Percentiles rank a stretch among this genome's conserved stretches.
phyloP scores from a whole-genome alignment of 2,113 vertebrate species.

The Columba livia region DNA sequence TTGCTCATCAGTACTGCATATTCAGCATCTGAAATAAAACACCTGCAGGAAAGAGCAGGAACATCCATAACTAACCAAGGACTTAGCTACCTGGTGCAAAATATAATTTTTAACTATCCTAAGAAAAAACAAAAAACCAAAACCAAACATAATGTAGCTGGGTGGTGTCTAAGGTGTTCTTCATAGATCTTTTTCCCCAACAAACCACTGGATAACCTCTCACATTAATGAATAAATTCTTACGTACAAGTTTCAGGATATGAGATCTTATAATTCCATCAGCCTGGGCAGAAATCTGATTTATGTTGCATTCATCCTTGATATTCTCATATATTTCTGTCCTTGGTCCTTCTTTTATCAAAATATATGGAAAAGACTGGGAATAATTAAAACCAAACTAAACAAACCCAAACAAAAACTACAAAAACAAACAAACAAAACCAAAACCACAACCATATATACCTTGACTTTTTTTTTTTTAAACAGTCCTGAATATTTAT shows the following conservation, averaged over 20 bases:
- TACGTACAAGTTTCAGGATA: not conserved
- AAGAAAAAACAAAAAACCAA: no score
- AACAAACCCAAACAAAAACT: no score
- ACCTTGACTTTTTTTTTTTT: not conserved
- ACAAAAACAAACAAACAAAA: not conserved
- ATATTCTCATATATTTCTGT: not conserved
- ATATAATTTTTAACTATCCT: not conserved
- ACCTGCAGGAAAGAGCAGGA: not conserved
- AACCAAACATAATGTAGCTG: not conserved
- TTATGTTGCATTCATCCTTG: not conserved
- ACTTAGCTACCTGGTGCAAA: not conserved
- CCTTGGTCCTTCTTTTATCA: not conserved
- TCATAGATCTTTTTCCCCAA: not conserved
- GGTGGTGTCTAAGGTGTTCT: not conserved
- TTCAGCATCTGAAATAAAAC: not conserved
- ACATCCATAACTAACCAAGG: not conserved
- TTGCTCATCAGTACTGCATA: not conserved
- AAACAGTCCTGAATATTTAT: not conserved
- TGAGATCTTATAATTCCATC: not conserved
- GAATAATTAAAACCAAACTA: not conserved
- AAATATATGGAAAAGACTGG: not conserved
- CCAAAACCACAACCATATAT: no score
- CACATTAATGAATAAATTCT: not conserved
- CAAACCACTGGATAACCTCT: not conserved
- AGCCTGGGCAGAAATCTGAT: not conserved